These are phyloP conservation scores for Pelosia muscerda DNA, from an alignment of 2,888 invertebrate species.

Conservation along the genomic window DNA sequence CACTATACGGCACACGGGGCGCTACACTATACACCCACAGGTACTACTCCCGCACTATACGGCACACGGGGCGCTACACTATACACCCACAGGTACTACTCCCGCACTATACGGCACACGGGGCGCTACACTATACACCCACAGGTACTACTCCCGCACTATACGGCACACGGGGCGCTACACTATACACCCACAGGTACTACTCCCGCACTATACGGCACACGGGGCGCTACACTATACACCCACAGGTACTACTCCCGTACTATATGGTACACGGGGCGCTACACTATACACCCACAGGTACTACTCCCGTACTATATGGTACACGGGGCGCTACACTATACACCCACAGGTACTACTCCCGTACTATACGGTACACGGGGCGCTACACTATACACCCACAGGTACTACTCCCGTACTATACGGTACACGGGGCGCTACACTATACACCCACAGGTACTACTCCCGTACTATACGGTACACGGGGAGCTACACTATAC, in stretches of 20 bases:
- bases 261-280: constrained; percentile 34
- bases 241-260: background rate
- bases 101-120: background rate
- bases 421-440: constrained; percentile 88
- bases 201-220: background rate
- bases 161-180: constrained; percentile 94
- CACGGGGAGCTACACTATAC: background rate
- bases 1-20: too few relatives aligned
- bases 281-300: constrained; percentile 74
- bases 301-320: constrained; percentile 3
- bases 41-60: constrained; percentile 98
- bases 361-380: constrained; percentile 58
- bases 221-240: background rate
- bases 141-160: constrained; percentile 92
- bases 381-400: constrained; percentile 84
- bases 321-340: background rate
- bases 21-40: background rate
- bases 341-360: constrained; percentile 55
- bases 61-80: constrained; percentile 92
- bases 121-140: constrained; percentile 1
- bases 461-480: too few relatives aligned
- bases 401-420: constrained; percentile 20
- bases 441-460: constrained; percentile 43
- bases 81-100: constrained; percentile 26
- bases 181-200: constrained; percentile 34